These are phyloP conservation scores for Xanthia icteritia DNA, from an alignment of 2,888 invertebrate species.

Conservation along the genomic window DNA sequence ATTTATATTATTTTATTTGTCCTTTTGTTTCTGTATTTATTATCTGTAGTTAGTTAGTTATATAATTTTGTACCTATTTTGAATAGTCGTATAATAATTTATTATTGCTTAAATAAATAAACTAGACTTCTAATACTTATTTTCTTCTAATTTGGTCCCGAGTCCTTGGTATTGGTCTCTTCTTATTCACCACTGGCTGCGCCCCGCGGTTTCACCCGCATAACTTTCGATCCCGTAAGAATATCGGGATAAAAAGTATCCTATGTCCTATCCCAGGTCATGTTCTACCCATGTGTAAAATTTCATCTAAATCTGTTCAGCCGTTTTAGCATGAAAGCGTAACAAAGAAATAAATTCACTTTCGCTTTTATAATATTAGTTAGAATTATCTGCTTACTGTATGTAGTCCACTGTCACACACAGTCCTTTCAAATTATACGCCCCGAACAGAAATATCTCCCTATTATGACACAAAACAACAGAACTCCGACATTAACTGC, in stretches of 20 bases:
- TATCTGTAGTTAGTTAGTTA: neutral
- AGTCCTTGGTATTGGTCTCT: neutral
- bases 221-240: no score
- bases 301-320: no score
- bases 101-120: neutral
- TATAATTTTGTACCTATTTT: neutral
- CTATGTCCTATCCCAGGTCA: no score
- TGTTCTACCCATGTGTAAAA: no score
- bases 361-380: no score
- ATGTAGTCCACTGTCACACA: neutral
- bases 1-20: neutral
- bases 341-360: no score
- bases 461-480: neutral
- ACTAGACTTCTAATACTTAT: neutral
- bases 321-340: no score
- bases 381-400: neutral
- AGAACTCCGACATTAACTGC: neutral
- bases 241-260: no score
- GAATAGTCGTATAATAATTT: neutral
- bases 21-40: neutral
- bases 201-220: no score
- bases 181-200: neutral
- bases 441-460: neutral
- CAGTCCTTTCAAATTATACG: neutral
- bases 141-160: neutral